Evolutionary conservation across 2,797 vertebrate species (phyloP).

Genomic region (Dryobates pubescens): DNA sequence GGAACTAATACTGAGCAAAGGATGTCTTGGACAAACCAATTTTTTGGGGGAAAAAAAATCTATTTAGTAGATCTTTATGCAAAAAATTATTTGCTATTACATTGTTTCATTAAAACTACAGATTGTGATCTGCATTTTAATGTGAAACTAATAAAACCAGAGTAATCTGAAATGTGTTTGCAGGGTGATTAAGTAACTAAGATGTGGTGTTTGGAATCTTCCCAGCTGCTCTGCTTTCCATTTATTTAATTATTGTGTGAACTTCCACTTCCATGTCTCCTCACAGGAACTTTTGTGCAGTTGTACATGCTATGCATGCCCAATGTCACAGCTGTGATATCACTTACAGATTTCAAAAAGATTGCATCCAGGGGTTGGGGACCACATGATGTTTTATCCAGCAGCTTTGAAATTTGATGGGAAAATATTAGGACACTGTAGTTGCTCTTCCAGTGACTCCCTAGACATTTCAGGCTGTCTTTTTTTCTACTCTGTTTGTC

Average conservation of each 20-base stretch:
- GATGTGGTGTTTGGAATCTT: conserved; percentile 21
- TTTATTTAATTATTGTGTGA: conserved; percentile 50
- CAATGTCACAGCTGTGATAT: neutral
- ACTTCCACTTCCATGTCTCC: neutral
- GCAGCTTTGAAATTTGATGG: neutral
- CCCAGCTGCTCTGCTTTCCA: conserved; percentile 15
- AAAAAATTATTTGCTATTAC: conserved; percentile 46
- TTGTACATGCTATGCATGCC: neutral
- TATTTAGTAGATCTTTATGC: conserved; percentile 30
- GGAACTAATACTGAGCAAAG: conserved; percentile 71
- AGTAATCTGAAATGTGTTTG: conserved; percentile 55
- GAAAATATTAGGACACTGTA: neutral
- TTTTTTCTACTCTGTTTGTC: neutral
- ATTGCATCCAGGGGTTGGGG: neutral
- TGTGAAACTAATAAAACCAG: conserved; percentile 33
- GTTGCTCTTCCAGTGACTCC: neutral
- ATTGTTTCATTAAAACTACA: conserved; percentile 32
- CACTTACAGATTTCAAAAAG: neutral
- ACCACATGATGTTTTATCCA: neutral
- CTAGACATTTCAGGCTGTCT: neutral
- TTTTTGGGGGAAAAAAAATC: conserved; percentile 16
- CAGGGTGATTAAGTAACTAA: conserved; percentile 59
- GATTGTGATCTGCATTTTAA: conserved; percentile 30
- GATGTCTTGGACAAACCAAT: conserved; percentile 37
- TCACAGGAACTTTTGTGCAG: neutral